Conservation (phyloP, 2,888 invertebrate genomes). For the Druceiella hillmani region DNA sequence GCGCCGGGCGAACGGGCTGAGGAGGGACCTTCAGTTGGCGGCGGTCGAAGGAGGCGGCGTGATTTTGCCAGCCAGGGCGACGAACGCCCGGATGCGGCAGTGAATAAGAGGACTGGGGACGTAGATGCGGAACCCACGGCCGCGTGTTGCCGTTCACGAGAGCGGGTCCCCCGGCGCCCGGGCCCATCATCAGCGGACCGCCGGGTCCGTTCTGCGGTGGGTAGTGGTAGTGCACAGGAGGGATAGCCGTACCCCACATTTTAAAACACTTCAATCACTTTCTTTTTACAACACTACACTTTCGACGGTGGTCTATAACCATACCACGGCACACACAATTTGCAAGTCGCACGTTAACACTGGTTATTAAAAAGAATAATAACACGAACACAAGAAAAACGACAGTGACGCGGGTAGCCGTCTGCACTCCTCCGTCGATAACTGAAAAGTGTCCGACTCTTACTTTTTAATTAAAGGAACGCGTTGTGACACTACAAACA, state of each 20-base stretch:
- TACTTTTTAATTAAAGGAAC: no score
- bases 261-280: constrained; percentile 33
- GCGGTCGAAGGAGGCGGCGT: constrained; percentile 49
- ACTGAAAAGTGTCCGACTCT: no score
- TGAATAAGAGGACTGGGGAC: constrained; percentile 50
- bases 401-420: no score
- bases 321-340: constrained; percentile 45
- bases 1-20: constrained; percentile 19
- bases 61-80: constrained; percentile 43
- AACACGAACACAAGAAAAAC: no score
- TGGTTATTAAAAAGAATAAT: no score
- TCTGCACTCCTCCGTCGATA: no score
- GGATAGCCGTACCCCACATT: constrained; percentile 49
- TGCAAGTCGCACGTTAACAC: no score
- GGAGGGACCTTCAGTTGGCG: constrained; percentile 35
- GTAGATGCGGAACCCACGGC: constrained; percentile 31
- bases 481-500: no score
- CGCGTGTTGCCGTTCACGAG: constrained; percentile 33
- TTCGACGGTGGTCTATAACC: constrained; percentile 47
- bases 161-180: constrained; percentile 35
- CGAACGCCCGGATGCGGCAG: constrained; percentile 52
- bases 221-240: constrained; percentile 45
- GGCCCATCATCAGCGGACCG: constrained; percentile 32
- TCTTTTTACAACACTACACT: constrained; percentile 33
- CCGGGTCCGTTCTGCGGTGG: constrained; percentile 41